Percentiles rank a stretch among this genome's conserved stretches.
Evolutionary conservation across 2,888 invertebrate genomes (phyloP).

Genomic region (Nesidiocoris tenuis): DNA sequence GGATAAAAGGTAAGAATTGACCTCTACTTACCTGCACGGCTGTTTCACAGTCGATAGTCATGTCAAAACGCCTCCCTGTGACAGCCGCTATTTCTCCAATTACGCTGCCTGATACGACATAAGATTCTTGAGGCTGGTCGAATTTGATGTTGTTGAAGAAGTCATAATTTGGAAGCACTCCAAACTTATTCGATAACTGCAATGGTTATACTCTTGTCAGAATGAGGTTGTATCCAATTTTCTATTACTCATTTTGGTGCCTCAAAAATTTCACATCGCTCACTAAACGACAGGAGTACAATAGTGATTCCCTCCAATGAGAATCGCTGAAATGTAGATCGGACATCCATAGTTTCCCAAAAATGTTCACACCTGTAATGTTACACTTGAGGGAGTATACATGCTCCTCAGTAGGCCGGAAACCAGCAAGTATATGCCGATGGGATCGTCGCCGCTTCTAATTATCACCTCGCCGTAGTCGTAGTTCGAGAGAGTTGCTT

Average conservation of each 20-base stretch:
- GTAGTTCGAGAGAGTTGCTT: slow-evolving; percentile 20
- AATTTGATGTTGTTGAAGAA: slow-evolving; percentile 37
- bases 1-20: too few relatives aligned
- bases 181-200: slow-evolving; percentile 23
- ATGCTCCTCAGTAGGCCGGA: slow-evolving; percentile 28
- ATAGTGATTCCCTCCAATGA: too few relatives aligned
- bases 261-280: too few relatives aligned
- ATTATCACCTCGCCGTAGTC: slow-evolving; percentile 34
- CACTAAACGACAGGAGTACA: too few relatives aligned
- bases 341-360: too few relatives aligned
- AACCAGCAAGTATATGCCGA: slow-evolving; percentile 28
- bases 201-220: too few relatives aligned
- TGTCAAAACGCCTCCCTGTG: slow-evolving; percentile 28
- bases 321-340: too few relatives aligned
- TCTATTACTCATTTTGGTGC: too few relatives aligned
- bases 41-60: slow-evolving; percentile 30
- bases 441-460: slow-evolving; percentile 25
- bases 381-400: slow-evolving; percentile 24
- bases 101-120: slow-evolving; percentile 35
- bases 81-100: slow-evolving; percentile 38
- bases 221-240: too few relatives aligned
- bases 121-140: slow-evolving; percentile 31
- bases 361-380: slow-evolving; percentile 24
- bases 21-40: slow-evolving; percentile 26
- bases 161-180: slow-evolving; percentile 38